Percentiles rank a stretch among this genome's conserved stretches.
Conservation (phyloP, 2,797 vertebrate genomes). For the Argentina silus region DNA sequence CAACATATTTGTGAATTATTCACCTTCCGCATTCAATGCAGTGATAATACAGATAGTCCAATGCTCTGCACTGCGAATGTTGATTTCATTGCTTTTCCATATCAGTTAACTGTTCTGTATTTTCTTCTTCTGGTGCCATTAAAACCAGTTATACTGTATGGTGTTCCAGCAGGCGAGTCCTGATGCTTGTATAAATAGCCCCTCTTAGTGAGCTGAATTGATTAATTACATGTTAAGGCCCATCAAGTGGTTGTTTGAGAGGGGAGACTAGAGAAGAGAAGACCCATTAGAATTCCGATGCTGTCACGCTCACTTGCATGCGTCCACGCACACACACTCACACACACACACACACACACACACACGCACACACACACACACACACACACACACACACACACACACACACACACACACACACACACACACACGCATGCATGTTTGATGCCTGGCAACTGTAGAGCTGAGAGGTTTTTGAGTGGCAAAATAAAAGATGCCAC, state of each 20-base stretch:
- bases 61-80: too few species aligned
- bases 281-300: conserved; percentile 67
- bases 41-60: too few species aligned
- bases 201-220: conserved; percentile 69
- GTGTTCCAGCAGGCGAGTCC: conserved; percentile 12
- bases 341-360: conserved; percentile 27
- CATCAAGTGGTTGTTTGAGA: conserved; percentile 62
- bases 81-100: too few species aligned
- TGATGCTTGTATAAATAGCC: conserved; percentile 60
- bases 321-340: conserved; percentile 21
- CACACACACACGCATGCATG: conserved; percentile 23
- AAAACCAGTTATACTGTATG: not conserved
- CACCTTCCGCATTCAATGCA: too few species aligned
- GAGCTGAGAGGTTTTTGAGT: conserved; percentile 52
- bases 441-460: conserved; percentile 58
- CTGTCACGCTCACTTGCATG: conserved; percentile 37
- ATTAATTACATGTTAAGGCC: conserved; percentile 75
- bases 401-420: conserved; percentile 35
- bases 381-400: conserved; percentile 5
- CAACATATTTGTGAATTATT: too few species aligned
- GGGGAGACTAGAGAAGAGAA: conserved; percentile 57
- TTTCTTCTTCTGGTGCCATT: too few species aligned
- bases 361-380: conserved; percentile 30
- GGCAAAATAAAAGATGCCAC: conserved; percentile 67
- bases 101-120: too few species aligned